Base-by-base conservation (phyloP, 2,888 invertebrate genomes). In the Euspilapteryx auroguttella region DNA sequence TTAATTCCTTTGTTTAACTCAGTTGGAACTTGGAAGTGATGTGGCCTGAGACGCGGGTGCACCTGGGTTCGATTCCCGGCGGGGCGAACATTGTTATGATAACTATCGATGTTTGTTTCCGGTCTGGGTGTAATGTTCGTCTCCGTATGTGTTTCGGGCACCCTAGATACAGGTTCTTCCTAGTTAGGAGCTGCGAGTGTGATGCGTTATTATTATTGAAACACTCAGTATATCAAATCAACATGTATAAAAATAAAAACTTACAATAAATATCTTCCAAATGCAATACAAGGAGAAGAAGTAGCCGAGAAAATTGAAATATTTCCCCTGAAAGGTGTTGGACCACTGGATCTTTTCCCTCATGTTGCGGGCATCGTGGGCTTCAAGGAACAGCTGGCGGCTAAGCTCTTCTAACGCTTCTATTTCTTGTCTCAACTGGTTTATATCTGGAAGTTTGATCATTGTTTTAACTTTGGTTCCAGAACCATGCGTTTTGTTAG, bases 241-340 rank as follows among this genome's bases (percentile, higher is more conserved):
- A 11, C n/a, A n/a, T 10, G 17, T 27, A 27, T 13, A 13, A 9
- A 8, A 14, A 12, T 5, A n/a, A 10, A 17, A 35, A 79, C 89
- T 85, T 65, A 96, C 95, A 62, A 99, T 98, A 58, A 98, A 93
- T 55, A 99, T 99, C 79, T 99, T 99, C 94, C 97, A 98, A 34
- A 94, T 79, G 58, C 99, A 99, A 52, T 99, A 99, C 1, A 95
- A 71, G 2, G 97, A 98, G 75, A 99, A 99, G 64, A 99, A 97
- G 51, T 99, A 95, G 0, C 99, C 99, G 3, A 99, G 75, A 39
- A 94, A 90, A 73, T 99, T 99, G 63, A 99, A 99, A 64, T 98
- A 99, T 71, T 89, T 92, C 41, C 99, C 99, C 58, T 95, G 92
- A 78, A 95, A 89, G 0, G 98, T 98, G 42, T 85, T 89, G 0